Percentiles rank a stretch among this genome's conserved stretches.
phyloP scores from a whole-genome alignment of 2,888 invertebrate species.

The Pyrrhosoma nymphula region DNA sequence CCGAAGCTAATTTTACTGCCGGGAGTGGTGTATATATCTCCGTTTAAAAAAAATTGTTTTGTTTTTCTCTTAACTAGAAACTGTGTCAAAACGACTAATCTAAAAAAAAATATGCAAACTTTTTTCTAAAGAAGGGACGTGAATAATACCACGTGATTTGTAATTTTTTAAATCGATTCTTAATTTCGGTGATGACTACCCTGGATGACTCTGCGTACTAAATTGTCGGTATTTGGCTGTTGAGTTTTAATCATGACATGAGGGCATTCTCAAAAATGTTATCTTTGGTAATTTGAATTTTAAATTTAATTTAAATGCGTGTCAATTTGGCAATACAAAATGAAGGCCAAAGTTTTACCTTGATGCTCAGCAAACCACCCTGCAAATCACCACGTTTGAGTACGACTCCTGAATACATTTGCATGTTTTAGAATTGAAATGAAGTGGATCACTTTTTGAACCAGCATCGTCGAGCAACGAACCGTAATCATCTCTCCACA shows the following conservation, averaged over 20 bases:
- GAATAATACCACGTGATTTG: neutral
- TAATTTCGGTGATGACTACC: neutral
- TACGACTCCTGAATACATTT: no score
- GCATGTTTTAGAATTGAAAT: no score
- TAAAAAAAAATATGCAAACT: neutral
- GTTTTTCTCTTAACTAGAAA: neutral
- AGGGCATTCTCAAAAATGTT: neutral
- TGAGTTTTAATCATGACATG: neutral
- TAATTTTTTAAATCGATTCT: neutral
- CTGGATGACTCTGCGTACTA: neutral
- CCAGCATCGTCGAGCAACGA: no score
- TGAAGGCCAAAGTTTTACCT: no score
- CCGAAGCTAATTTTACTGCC: conserved; percentile 15
- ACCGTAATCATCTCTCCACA: no score
- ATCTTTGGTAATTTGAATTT: no score
- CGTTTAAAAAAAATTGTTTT: neutral
- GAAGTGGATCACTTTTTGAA: no score
- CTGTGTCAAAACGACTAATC: neutral
- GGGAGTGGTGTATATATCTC: neutral
- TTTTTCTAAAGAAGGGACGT: neutral
- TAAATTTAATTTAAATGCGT: no score
- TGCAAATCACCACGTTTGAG: no score
- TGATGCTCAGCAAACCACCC: no score
- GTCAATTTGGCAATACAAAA: no score
- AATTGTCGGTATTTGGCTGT: neutral